A percentile compares a stretch with the other conserved stretches of the same genome.
These are phyloP conservation scores for Pitangus sulphuratus DNA, from an alignment of 2,797 vertebrate genomes.

Conservation along the genomic window DNA sequence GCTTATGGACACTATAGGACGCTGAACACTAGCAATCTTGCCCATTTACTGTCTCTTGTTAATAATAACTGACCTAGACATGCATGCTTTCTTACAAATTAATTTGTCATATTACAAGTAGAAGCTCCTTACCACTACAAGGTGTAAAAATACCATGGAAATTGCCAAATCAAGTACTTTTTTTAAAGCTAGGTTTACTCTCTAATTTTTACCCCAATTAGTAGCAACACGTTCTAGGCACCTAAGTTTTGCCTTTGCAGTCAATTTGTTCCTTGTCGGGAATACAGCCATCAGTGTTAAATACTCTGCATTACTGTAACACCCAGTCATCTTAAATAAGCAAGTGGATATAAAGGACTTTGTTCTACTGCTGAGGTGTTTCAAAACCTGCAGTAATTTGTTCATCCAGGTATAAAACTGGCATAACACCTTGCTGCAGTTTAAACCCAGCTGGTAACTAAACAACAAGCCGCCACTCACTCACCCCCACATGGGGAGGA, in stretches of 20 bases:
- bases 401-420: background rate
- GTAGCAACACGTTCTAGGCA: background rate
- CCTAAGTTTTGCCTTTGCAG: background rate
- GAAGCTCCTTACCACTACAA: background rate
- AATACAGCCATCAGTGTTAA: background rate
- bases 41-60: background rate
- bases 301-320: background rate
- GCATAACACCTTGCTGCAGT: background rate
- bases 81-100: background rate
- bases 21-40: background rate
- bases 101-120: background rate
- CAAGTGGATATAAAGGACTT: background rate
- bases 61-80: background rate
- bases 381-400: background rate
- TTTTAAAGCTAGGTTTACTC: background rate
- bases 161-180: background rate
- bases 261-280: background rate
- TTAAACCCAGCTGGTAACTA: background rate
- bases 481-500: background rate
- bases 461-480: background rate
- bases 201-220: background rate
- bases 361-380: background rate
- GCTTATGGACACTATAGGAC: background rate
- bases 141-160: fast-evolving
- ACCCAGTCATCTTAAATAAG: background rate